phyloP scores from a whole-genome alignment of 2,797 vertebrate genomes.

The Arremon brunneinucha region DNA sequence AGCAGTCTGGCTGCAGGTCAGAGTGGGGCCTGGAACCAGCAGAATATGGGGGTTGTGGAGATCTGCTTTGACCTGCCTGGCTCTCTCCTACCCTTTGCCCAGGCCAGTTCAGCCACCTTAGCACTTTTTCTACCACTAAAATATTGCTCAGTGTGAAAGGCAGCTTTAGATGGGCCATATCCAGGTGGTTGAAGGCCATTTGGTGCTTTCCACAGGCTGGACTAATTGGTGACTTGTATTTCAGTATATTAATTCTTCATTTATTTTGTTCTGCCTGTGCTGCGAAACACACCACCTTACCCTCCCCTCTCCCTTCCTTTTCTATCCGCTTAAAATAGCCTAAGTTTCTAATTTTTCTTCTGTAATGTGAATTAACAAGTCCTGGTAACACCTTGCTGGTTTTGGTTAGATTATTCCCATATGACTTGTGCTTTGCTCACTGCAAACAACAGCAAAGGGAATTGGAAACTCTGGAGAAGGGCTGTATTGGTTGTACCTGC shows the following conservation, averaged over 20 bases:
- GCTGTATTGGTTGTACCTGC: background rate
- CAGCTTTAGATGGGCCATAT: background rate
- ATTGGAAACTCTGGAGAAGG: background rate
- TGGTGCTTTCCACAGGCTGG: background rate
- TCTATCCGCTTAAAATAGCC: background rate
- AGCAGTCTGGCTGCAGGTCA: background rate
- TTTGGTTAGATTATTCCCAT: background rate
- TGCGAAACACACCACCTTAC: background rate
- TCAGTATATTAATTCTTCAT: background rate
- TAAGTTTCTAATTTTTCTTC: background rate
- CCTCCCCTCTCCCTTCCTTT: background rate
- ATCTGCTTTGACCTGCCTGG: rapidly evolving
- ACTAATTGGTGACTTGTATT: background rate
- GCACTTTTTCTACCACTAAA: background rate
- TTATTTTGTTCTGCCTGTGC: background rate
- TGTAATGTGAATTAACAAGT: background rate
- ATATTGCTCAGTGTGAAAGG: background rate
- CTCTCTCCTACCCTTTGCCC: background rate
- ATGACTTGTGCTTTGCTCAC: background rate
- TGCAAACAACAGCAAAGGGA: background rate
- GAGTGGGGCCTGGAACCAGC: background rate
- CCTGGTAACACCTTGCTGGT: background rate
- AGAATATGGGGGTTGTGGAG: rapidly evolving
- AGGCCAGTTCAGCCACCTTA: background rate
- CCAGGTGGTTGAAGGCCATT: background rate